A percentile compares a stretch with the other conserved stretches of the same genome.
Evolutionary conservation across 2,797 vertebrate genomes (phyloP).

Genomic region (Tenualosa thibaudeaui): DNA sequence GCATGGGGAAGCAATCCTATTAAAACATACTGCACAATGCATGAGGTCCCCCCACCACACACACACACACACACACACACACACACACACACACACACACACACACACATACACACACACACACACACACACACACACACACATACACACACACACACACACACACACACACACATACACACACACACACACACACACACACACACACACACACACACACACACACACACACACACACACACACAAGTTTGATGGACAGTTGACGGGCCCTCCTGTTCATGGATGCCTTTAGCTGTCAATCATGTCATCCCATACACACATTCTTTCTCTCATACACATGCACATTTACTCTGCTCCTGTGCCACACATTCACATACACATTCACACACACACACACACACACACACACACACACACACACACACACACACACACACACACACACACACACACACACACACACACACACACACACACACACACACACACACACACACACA

Average conservation of each 20-base stretch:
- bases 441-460: constrained; percentile 34
- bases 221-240: not conserved
- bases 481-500: constrained; percentile 37
- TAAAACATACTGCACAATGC: constrained; percentile 57
- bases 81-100: not conserved
- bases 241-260: constrained; percentile 51
- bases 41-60: constrained; percentile 28
- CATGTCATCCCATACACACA: constrained; percentile 22
- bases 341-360: too few relatives aligned
- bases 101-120: not conserved
- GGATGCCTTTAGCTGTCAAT: constrained; percentile 54
- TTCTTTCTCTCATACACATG: not conserved
- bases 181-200: not conserved
- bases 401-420: constrained; percentile 34
- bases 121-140: not conserved
- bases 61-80: not conserved
- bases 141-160: not conserved
- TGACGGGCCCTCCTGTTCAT: constrained; percentile 50
- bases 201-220: not conserved
- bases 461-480: not conserved
- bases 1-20: constrained; percentile 54
- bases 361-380: not conserved
- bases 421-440: not conserved
- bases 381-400: constrained; percentile 35
- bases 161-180: not conserved